A percentile compares a stretch with the other conserved stretches of the same genome.
phyloP scores from a whole-genome alignment of 1,140 invertebrate genomes.

The Elymnias hypermnestra region DNA sequence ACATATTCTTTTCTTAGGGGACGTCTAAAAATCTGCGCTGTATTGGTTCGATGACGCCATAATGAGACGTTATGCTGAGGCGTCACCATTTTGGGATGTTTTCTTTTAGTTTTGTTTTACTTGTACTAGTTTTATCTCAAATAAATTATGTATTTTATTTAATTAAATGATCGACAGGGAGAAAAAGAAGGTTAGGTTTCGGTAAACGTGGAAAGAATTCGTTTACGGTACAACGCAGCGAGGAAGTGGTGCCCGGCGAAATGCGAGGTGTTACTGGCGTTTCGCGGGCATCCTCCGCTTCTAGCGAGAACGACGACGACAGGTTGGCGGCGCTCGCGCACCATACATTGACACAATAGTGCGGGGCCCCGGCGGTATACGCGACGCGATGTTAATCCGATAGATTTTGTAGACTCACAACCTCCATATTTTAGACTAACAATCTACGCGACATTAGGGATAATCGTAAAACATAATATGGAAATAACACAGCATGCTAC shows the following conservation, averaged over 20 bases:
- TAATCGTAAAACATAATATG: slow-evolving; percentile 3
- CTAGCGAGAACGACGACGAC: slow-evolving; percentile 89
- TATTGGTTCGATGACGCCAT: too few species aligned
- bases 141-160: slow-evolving; percentile 20
- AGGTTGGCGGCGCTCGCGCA: slow-evolving; percentile 52
- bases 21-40: too few species aligned
- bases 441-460: not conserved
- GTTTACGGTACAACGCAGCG: slow-evolving; percentile 96
- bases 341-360: slow-evolving; percentile 70
- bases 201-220: slow-evolving; percentile 95
- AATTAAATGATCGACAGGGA: slow-evolving; percentile 79
- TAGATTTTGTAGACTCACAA: too few species aligned
- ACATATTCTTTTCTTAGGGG: too few species aligned
- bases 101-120: too few species aligned
- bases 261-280: slow-evolving; percentile 83
- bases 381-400: slow-evolving; percentile 1
- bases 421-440: not conserved
- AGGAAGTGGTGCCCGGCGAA: slow-evolving; percentile 94
- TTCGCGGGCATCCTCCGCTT: slow-evolving; percentile 91
- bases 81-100: too few species aligned
- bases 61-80: too few species aligned
- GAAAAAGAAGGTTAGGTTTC: slow-evolving; percentile 96
- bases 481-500: slow-evolving; percentile 46
- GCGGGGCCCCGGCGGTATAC: slow-evolving; percentile 46
- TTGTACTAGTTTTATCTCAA: too few species aligned